These are phyloP conservation scores for Littorina saxatilis DNA, from an alignment of 1,140 invertebrate genomes.

Conservation along the genomic window DNA sequence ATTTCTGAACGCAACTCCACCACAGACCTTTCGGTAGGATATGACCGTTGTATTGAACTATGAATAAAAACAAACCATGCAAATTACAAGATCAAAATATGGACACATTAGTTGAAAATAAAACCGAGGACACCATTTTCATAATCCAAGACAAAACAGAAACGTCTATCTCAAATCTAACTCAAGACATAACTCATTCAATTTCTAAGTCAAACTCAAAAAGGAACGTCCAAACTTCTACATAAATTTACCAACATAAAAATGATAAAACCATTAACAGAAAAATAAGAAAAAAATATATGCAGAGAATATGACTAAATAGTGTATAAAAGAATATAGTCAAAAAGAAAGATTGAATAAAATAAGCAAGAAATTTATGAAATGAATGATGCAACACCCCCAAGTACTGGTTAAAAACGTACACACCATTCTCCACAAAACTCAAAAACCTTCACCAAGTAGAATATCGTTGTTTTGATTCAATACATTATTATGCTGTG, in stretches of 20 bases:
- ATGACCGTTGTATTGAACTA: background rate
- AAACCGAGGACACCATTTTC: too few relatives aligned
- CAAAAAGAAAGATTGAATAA: background rate
- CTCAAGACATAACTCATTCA: background rate
- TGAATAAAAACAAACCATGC: background rate
- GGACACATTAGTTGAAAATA: too few relatives aligned
- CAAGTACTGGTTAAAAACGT: too few relatives aligned
- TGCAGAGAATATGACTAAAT: background rate
- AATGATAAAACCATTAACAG: background rate
- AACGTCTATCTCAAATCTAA: background rate
- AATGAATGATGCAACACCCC: background rate
- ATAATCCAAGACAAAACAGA: too few relatives aligned
- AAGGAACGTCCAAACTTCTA: too few relatives aligned
- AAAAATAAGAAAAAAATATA: too few relatives aligned
- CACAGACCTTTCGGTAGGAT: background rate
- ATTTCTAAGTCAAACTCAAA: background rate
- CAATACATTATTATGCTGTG: too few relatives aligned
- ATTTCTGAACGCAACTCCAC: too few relatives aligned
- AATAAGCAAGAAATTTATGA: background rate
- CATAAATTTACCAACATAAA: background rate
- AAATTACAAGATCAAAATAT: too few relatives aligned
- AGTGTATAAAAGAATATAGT: background rate
- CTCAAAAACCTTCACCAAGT: too few relatives aligned
- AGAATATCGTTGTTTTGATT: too few relatives aligned
- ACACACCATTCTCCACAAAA: too few relatives aligned